Evolutionary conservation across 2,888 invertebrate species (phyloP), one percentile per base, ranked within the genome.

Genomic region (Unio pictorum): DNA sequence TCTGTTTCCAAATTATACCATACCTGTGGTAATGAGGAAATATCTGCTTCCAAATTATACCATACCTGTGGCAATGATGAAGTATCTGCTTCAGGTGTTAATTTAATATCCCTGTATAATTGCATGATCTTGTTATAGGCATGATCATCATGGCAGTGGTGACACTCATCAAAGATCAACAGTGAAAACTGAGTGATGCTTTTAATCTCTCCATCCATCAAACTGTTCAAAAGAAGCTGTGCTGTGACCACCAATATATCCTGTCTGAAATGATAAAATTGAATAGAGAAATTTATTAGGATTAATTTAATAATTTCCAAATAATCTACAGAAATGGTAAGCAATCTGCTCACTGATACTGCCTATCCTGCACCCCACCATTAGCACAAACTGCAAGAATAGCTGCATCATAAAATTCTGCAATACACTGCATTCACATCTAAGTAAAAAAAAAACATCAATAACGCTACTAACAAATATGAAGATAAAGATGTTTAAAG

Each of bases 221-320:
- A 67, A 23, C 81, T 81, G 72, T 82, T 84, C 71, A 89, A 75
- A 28, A 90, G 80, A 55, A 90, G 78, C 75, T 88, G 87, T 0
- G 89, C 86, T 0, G 89, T 90, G 72, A 89, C 81, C 23, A 90
- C 84, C 34, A 88, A 55, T 6, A 87, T 71, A 64, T 84, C 79
- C 56, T 74, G 65, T 30, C 80, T 74, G 55, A 26, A 71, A 62
- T 72, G 30, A 34, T 45, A 11, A 45, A 45, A 45, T 15, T 3
- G 2, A 45, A 45, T 15, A 15, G 45, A 45, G 3, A 45, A 1
- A 45, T 45, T 45, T 15, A 15, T 15, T 11, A 45, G 45, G 45
- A 45, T 45, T 8, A 8, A 34, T 34, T 34, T 15, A 15, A 3
- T 15, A 45, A 45, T 45, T 15, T 45, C 15, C 45, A 45, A 3